Evolutionary conservation across 2,797 vertebrate genomes (phyloP).

Genomic region (Luscinia megarhynchos): DNA sequence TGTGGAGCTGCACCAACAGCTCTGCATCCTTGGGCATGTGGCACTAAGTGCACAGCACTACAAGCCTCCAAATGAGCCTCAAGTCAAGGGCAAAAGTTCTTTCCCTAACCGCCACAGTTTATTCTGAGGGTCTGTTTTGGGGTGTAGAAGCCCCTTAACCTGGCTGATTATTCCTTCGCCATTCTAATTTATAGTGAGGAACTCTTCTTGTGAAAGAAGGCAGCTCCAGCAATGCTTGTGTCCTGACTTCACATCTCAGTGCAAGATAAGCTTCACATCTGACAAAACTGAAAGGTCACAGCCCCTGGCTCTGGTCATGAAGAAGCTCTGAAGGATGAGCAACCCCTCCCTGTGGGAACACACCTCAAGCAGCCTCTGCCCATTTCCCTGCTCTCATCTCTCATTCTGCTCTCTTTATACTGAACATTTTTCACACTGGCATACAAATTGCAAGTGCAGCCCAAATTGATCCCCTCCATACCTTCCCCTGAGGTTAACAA

Average conservation of each 20-base stretch:
- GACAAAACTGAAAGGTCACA: not conserved
- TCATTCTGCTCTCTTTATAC: not conserved
- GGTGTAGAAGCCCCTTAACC: not conserved
- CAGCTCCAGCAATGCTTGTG: not conserved
- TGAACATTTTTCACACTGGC: not conserved
- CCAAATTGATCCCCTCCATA: not conserved
- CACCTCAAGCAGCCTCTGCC: not conserved
- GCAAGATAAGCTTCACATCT: not conserved
- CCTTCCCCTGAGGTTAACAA: not conserved
- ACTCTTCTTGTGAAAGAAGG: not conserved
- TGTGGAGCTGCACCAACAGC: not conserved
- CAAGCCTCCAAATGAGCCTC: not conserved
- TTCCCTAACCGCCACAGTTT: not conserved
- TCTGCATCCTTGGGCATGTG: fast-evolving
- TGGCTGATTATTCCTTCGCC: not conserved
- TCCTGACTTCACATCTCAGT: not conserved
- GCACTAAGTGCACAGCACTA: not conserved
- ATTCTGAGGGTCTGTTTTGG: not conserved
- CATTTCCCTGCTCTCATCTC: not conserved
- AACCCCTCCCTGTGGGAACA: not conserved
- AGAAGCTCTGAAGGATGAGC: not conserved
- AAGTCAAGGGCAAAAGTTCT: not conserved
- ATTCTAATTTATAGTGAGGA: not conserved
- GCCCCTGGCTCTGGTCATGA: not conserved
- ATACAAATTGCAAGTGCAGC: not conserved